A percentile compares a stretch with the other conserved stretches of the same genome.
Evolutionary conservation across 1,140 invertebrate species (phyloP).

Genomic region (Bombus fervidus): DNA sequence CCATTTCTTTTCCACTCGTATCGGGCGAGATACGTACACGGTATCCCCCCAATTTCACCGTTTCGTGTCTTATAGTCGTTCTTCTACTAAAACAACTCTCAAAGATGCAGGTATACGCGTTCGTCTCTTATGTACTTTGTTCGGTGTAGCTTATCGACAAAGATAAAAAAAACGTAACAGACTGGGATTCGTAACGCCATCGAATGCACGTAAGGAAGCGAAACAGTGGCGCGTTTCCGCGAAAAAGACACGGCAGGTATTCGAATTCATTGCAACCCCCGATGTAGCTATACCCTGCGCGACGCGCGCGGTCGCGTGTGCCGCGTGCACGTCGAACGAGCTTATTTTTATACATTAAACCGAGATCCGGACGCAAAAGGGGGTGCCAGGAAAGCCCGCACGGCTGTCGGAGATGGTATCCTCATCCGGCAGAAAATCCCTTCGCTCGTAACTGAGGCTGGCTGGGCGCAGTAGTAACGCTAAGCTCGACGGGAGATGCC

Average conservation of each 20-base stretch:
- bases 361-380: constrained; percentile 48
- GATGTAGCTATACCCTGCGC: too few relatives aligned
- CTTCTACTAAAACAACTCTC: neutral
- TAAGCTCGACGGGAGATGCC: constrained; percentile 75
- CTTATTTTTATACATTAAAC: constrained; percentile 74
- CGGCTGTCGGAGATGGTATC: constrained; percentile 60
- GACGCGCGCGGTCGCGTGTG: neutral
- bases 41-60: constrained; percentile 1
- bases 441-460: constrained; percentile 71
- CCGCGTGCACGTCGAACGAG: constrained; percentile 46
- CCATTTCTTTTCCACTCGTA: neutral
- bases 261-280: constrained; percentile 13
- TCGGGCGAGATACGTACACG: neutral
- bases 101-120: neutral
- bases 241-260: neutral
- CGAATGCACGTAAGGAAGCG: neutral
- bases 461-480: constrained; percentile 68
- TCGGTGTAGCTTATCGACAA: neutral
- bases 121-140: neutral
- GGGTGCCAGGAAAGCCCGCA: constrained; percentile 43
- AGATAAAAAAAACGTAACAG: neutral
- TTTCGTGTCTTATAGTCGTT: neutral
- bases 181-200: neutral
- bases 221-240: neutral
- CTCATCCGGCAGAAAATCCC: constrained; percentile 74